Base-by-base conservation (phyloP, 2,113 vertebrate genomes). In the Copsychus sechellarum region DNA sequence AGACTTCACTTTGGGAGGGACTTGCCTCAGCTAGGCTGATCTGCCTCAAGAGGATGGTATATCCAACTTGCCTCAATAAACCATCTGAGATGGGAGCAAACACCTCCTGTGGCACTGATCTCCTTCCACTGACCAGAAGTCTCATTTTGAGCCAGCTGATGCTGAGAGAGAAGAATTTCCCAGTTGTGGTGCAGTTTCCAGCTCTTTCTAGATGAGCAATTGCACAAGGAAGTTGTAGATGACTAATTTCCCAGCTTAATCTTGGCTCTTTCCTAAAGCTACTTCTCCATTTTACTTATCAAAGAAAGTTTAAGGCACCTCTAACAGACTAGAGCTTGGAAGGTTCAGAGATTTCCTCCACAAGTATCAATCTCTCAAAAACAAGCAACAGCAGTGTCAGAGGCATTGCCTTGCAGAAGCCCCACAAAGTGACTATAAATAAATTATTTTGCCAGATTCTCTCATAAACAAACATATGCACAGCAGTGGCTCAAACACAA, bases 101-200 rank as follows among this genome's bases (percentile, higher is more conserved):
- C 7, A 3, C 21, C 14, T 67, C 26, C 22, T 28, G 6, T 6
- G 14, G 14, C 1, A 1, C 31, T 43, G 5, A 6, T 53, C n/a
- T 79, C 22, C n/a, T 60, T 42, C 53, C 2, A 5, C 10, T 42
- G 45, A 80, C 36, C 31, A 65, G 8, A 58, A 53, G 12, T 19
- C 15, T 57, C 42, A 29, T 50, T 82, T 11, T 54, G 62, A 77
- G n/a, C 2, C 36, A 82, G 24, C 4, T 85, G 45, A 31, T 57
- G 36, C 6, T 53, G 43, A 48, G 23, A 24, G 12, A 31, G 20
- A 89, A 12, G 18, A 70, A 80, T 62, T n/a, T 10, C 11, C 13
- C 31, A 7, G 9, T 2, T 74, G 38, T 54, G 42, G 12, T 40
- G 36, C 6, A 26, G 18, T 25, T 57, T 80, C 40, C 42, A 65